Evolutionary conservation across 2,888 invertebrate species (phyloP).

Genomic region (Tridacna gigas): DNA sequence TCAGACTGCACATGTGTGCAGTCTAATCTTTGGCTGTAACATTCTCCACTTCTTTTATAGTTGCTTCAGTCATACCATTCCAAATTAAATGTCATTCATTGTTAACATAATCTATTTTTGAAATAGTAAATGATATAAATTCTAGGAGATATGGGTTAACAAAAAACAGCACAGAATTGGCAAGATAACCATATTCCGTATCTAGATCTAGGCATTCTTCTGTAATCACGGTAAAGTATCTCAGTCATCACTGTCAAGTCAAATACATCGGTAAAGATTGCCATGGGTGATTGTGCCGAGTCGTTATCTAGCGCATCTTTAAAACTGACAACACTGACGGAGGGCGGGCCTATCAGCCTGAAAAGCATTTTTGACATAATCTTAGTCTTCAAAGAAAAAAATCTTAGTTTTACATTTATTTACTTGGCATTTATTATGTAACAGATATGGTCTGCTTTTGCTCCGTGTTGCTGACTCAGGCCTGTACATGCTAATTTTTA

Average conservation of each 20-base stretch:
- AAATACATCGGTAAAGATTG: constrained; percentile 49
- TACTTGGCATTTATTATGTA: constrained; percentile 36
- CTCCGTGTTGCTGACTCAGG: too few relatives aligned
- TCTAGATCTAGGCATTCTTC: constrained; percentile 6
- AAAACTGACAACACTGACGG: constrained; percentile 3
- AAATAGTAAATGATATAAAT: too few relatives aligned
- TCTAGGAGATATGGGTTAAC: too few relatives aligned
- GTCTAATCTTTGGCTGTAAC: too few relatives aligned
- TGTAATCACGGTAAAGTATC: constrained; percentile 16
- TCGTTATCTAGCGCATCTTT: constrained; percentile 25
- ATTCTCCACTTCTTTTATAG: too few relatives aligned
- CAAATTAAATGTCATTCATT: too few relatives aligned
- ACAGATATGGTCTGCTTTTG: constrained; percentile 1
- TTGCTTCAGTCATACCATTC: too few relatives aligned
- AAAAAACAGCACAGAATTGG: not conserved
- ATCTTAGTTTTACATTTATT: constrained; percentile 15
- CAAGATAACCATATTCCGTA: not conserved
- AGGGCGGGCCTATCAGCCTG: not conserved
- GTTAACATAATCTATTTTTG: too few relatives aligned
- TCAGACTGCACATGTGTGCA: too few relatives aligned
- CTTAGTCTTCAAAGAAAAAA: constrained; percentile 18
- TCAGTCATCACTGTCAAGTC: constrained; percentile 60
- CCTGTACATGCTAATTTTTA: too few relatives aligned
- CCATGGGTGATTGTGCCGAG: constrained; percentile 32
- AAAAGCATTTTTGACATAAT: not conserved